Evolutionary conservation across 2,113 vertebrate species (phyloP).

Genomic region (Lagenorhynchus albirostris): DNA sequence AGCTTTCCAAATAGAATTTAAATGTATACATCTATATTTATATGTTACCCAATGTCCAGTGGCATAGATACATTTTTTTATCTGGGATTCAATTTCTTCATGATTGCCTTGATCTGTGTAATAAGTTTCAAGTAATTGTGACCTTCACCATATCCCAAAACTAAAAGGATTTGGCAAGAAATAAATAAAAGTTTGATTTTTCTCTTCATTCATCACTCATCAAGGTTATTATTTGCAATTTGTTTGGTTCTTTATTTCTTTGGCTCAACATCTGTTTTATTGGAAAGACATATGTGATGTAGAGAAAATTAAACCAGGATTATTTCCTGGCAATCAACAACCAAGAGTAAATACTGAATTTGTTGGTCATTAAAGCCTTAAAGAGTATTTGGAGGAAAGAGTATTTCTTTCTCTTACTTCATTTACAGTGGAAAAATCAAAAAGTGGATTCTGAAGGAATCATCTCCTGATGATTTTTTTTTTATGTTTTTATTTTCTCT

Average conservation of each 20-base stretch:
- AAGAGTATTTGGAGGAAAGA: slow-evolving; percentile 20
- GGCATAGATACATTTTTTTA: slow-evolving; percentile 60
- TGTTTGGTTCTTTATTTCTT: slow-evolving; percentile 39
- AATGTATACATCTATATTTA: not conserved
- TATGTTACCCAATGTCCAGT: not conserved
- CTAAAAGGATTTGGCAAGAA: slow-evolving; percentile 79
- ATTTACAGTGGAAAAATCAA: slow-evolving; percentile 52
- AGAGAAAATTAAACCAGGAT: slow-evolving; percentile 53
- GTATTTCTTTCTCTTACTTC: not conserved
- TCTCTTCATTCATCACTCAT: slow-evolving; percentile 51
- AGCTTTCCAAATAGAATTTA: slow-evolving; percentile 53
- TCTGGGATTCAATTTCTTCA: slow-evolving; percentile 57
- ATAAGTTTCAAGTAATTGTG: slow-evolving; percentile 74
- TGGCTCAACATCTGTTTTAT: slow-evolving; percentile 47
- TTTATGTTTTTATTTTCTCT: slow-evolving; percentile 16
- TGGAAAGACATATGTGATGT: not conserved
- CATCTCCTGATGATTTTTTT: not conserved
- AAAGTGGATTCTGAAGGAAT: not conserved
- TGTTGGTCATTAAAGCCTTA: not conserved
- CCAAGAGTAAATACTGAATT: slow-evolving; percentile 46
- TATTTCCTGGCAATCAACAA: slow-evolving; percentile 56
- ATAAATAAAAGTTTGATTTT: slow-evolving; percentile 71
- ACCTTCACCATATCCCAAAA: slow-evolving; percentile 62
- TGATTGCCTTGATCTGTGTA: slow-evolving; percentile 72
- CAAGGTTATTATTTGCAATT: slow-evolving; percentile 39